Percentiles rank a stretch among this genome's conserved stretches.
phyloP scores from a whole-genome alignment of 2,113 vertebrate genomes.

The Ageneiosus marmoratus region DNA sequence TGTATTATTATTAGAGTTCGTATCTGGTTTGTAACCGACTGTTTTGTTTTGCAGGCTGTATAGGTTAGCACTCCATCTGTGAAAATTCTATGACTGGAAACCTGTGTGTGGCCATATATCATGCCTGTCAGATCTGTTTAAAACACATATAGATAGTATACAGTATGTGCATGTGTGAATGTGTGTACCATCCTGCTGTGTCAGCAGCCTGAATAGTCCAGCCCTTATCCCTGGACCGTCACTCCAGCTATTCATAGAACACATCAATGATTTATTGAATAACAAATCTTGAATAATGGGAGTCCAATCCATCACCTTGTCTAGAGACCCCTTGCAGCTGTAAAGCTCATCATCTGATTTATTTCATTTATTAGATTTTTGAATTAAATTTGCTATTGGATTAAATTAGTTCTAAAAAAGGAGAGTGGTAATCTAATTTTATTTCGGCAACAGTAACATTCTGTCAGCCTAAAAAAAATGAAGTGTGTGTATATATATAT shows the following conservation, averaged over 20 bases:
- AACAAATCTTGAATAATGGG: slow-evolving; percentile 74
- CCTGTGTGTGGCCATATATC: slow-evolving; percentile 44
- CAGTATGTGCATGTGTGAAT: slow-evolving; percentile 1
- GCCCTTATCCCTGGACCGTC: slow-evolving; percentile 62
- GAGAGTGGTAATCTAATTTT: slow-evolving; percentile 18
- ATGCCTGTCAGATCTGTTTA: slow-evolving; percentile 16
- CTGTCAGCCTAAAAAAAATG: not conserved
- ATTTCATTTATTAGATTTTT: slow-evolving; percentile 64
- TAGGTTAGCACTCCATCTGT: slow-evolving; percentile 16
- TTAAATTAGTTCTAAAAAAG: slow-evolving; percentile 57
- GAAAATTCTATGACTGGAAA: slow-evolving; percentile 37
- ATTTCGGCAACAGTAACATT: slow-evolving; percentile 20
- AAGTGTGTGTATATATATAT: not conserved
- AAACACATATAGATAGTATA: slow-evolving; percentile 13
- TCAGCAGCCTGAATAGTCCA: slow-evolving; percentile 62
- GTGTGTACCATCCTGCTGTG: slow-evolving; percentile 59
- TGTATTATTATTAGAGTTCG: not conserved
- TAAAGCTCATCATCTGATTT: slow-evolving; percentile 58
- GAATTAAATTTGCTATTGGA: slow-evolving; percentile 66
- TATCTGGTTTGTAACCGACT: not conserved
- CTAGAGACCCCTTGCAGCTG: slow-evolving; percentile 51
- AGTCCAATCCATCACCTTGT: slow-evolving; percentile 67
- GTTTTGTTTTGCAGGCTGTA: not conserved
- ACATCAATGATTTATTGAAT: slow-evolving; percentile 80
- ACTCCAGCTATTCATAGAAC: slow-evolving; percentile 71